These are phyloP conservation scores for Mechanitis mazaeus DNA, from an alignment of 2,888 invertebrate species.

Conservation along the genomic window DNA sequence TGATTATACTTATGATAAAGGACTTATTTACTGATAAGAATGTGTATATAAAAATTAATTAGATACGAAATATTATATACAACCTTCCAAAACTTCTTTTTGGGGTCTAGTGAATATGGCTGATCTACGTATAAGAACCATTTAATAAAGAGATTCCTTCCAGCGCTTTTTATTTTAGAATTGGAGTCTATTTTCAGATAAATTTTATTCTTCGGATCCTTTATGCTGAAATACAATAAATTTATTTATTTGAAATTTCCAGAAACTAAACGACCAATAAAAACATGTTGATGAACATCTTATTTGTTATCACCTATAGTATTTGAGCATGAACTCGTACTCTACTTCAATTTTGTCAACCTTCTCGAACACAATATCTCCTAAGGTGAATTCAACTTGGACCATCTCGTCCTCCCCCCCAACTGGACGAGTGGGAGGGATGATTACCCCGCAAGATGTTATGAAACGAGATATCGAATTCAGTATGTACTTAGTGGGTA, in stretches of 20 bases:
- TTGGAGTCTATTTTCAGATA: slow-evolving; percentile 48
- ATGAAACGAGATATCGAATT: slow-evolving; percentile 55
- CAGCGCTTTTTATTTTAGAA: slow-evolving; percentile 40
- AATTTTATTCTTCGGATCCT: slow-evolving; percentile 38
- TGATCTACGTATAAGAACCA: slow-evolving; percentile 45
- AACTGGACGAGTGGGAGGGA: slow-evolving; percentile 47
- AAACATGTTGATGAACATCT: slow-evolving; percentile 3
- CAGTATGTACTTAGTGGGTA: slow-evolving; percentile 52
- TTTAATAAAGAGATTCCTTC: slow-evolving; percentile 43
- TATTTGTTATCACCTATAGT: slow-evolving; percentile 38
- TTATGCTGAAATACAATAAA: slow-evolving; percentile 35
- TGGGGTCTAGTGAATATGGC: slow-evolving; percentile 34
- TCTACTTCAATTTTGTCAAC: slow-evolving; percentile 33
- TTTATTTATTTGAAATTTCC: not conserved
- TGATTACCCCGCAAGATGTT: slow-evolving; percentile 56
- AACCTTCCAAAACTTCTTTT: slow-evolving; percentile 53
- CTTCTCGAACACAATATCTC: slow-evolving; percentile 32
- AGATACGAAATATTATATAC: slow-evolving; percentile 11
- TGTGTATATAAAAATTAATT: no score
- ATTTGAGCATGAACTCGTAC: slow-evolving; percentile 37
- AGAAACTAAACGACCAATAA: not conserved
- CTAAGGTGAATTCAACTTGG: slow-evolving; percentile 33
- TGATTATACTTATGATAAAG: no score
- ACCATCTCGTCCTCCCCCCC: slow-evolving; percentile 33
- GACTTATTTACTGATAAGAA: no score